Base-by-base conservation (phyloP, 2,888 invertebrate species). In the Drosophila monieri region DNA sequence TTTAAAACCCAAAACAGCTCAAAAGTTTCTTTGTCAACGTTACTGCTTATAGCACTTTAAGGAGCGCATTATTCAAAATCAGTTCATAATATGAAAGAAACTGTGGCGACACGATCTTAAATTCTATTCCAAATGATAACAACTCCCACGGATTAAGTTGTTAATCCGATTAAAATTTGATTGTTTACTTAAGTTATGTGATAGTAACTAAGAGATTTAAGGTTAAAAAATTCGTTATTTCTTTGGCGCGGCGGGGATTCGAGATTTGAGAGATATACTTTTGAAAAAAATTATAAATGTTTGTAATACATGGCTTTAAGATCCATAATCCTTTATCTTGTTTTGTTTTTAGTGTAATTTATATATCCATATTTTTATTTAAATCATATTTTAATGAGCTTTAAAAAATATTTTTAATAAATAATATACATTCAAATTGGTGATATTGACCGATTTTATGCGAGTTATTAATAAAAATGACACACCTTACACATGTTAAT, bases 1-100 rank as follows among this genome's bases (percentile, higher is more conserved):
- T 61, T 41, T 55, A 48, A 60, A 64, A 65, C 65, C 46, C 53
- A 73, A 75, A 67, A 73, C 62, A 85, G 65, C 60, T 75, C 30
- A 18, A 74, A 64, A 48, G 64, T 61, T 70, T 67, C 60, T 68
- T 77, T 71, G 71, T 62, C 46, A 54, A 48, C 10, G 62, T 47
- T 46, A 61, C 77, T 55, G 37, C 58, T 59, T 73, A 69, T 37
- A 39, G 27, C 49, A 48, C 49, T 60, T 15, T 68, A 68, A 69
- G 52, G 59, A 68, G 69, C 18, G 27, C 21, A 54, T 54, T 62
- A 43, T 21, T 43, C 25, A 43, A 53, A 64, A 64, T 64, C 64
- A 44, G 65, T 52, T 37, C 44, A 64, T 64, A 52, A 37, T 47
- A 23, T 47, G 15, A 39, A 10, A 21, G 18, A 4, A 44, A 62